phyloP scores from a whole-genome alignment of 2,888 invertebrate genomes.

The Megastigmus dorsalis region DNA sequence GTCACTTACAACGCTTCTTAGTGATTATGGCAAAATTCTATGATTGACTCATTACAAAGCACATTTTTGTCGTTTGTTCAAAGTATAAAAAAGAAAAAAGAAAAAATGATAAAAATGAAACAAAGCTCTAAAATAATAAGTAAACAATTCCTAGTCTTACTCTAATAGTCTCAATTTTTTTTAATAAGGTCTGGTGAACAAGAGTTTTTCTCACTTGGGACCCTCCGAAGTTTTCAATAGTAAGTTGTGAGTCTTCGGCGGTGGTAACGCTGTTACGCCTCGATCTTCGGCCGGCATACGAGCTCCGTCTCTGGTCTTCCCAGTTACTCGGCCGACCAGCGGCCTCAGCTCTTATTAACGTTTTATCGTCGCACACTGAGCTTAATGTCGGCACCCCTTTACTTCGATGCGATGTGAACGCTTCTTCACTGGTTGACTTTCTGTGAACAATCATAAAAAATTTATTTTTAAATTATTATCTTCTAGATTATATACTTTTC shows the following conservation, averaged over 20 bases:
- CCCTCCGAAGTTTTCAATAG: slow-evolving; percentile 94
- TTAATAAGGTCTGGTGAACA: slow-evolving; percentile 56
- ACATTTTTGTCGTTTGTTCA: slow-evolving; percentile 23
- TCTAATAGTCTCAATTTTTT: slow-evolving; percentile 57
- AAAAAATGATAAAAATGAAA: slow-evolving; percentile 37
- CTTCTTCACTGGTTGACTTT: slow-evolving; percentile 77
- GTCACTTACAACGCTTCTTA: slow-evolving; percentile 32
- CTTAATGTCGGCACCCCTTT: slow-evolving; percentile 86
- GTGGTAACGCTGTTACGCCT: slow-evolving; percentile 87
- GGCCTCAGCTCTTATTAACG: slow-evolving; percentile 76
- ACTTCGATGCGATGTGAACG: slow-evolving; percentile 88
- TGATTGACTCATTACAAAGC: slow-evolving; percentile 41
- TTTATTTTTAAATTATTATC: neutral
- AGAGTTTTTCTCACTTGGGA: slow-evolving; percentile 78
- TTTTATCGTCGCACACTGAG: slow-evolving; percentile 79
- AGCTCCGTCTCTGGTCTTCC: slow-evolving; percentile 83
- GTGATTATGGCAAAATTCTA: slow-evolving; percentile 32
- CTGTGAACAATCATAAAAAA: slow-evolving; percentile 58
- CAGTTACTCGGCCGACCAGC: slow-evolving; percentile 92
- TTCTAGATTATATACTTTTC: too few relatives aligned
- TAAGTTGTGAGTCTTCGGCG: slow-evolving; percentile 89
- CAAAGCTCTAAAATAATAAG: slow-evolving; percentile 54
- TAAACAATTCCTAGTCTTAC: slow-evolving; percentile 56
- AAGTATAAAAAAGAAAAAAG: slow-evolving; percentile 28
- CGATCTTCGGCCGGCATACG: slow-evolving; percentile 89